phyloP scores from a whole-genome alignment of 2,888 invertebrate species.

The Hirtodrosophila duncani region DNA sequence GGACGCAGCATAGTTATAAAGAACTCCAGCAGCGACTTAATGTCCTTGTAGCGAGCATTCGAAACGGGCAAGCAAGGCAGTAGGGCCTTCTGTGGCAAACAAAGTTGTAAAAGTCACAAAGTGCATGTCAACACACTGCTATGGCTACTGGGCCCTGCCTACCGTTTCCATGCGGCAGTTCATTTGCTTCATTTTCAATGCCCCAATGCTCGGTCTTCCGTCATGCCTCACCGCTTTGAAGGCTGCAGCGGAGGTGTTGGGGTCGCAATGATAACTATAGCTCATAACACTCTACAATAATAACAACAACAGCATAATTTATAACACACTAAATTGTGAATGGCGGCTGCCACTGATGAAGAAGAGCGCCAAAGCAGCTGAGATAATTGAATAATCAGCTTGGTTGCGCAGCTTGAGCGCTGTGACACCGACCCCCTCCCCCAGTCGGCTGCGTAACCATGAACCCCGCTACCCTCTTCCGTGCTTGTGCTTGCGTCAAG shows the following conservation, averaged over 20 bases:
- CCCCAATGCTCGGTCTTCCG: slow-evolving; percentile 38
- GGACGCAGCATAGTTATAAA: slow-evolving; percentile 4
- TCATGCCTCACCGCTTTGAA: slow-evolving; percentile 9
- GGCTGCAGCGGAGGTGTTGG: too few species aligned
- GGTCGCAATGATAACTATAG: slow-evolving; percentile 3
- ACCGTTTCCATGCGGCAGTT: slow-evolving; percentile 31
- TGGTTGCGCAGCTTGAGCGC: slow-evolving; percentile 44
- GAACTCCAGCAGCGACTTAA: slow-evolving; percentile 7
- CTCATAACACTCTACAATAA: too few species aligned
- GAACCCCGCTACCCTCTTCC: too few species aligned
- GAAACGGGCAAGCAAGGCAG: slow-evolving; percentile 27
- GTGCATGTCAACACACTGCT: neutral
- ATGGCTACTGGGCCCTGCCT: slow-evolving; percentile 2
- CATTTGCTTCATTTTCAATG: neutral
- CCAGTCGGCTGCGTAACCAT: too few species aligned
- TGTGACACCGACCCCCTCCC: slow-evolving; percentile 30
- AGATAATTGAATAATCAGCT: slow-evolving; percentile 70
- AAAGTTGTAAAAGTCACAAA: too few species aligned
- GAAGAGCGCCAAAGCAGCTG: slow-evolving; percentile 58
- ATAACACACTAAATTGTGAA: slow-evolving; percentile 54
- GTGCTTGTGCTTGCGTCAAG: slow-evolving; percentile 20
- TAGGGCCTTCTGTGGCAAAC: slow-evolving; percentile 4
- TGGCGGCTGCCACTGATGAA: slow-evolving; percentile 38
- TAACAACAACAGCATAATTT: slow-evolving; percentile 43
- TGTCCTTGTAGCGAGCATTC: neutral